These are phyloP conservation scores for Henricia sp. DNA, from an alignment of 53 echinoderm and acorn worm species.

Conservation along the genomic window DNA sequence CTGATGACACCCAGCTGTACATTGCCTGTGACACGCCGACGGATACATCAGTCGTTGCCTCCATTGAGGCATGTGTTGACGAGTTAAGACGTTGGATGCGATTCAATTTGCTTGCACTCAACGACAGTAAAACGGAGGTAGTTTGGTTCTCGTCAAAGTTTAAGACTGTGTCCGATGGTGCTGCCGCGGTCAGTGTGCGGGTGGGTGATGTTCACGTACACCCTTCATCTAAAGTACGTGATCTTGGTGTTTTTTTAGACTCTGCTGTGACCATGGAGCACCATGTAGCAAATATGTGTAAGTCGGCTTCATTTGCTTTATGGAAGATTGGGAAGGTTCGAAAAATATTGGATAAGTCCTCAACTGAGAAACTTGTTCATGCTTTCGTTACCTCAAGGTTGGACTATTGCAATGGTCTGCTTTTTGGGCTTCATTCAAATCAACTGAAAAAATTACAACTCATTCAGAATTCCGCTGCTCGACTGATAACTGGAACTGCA, in stretches of 20 bases:
- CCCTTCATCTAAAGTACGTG: neutral
- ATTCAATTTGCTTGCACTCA: slow-evolving; percentile 3
- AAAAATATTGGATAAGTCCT: neutral
- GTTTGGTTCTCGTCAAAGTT: slow-evolving; percentile 11
- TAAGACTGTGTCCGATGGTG: neutral
- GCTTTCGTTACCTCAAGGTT: neutral
- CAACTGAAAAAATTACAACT: neutral
- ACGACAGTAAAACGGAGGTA: slow-evolving; percentile 8
- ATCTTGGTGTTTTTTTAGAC: slow-evolving; percentile 4
- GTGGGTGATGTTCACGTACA: neutral
- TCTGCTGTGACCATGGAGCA: neutral
- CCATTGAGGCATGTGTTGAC: slow-evolving; percentile 1
- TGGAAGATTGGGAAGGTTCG: slow-evolving; percentile 8
- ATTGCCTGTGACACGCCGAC: no score
- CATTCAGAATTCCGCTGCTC: slow-evolving; percentile 2
- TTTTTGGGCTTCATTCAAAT: neutral
- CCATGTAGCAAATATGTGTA: neutral
- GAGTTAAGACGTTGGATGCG: slow-evolving; percentile 10
- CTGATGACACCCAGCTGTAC: no score
- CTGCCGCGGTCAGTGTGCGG: neutral
- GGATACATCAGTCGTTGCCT: no score
- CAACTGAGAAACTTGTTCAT: slow-evolving; percentile 12
- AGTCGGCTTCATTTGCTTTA: neutral
- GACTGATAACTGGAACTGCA: neutral
- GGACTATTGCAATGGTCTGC: slow-evolving; percentile 10